Percentiles rank a stretch among this genome's conserved stretches.
These are phyloP conservation scores for Crotophaga sulcirostris DNA, from an alignment of 2,113 vertebrate genomes.

Conservation along the genomic window DNA sequence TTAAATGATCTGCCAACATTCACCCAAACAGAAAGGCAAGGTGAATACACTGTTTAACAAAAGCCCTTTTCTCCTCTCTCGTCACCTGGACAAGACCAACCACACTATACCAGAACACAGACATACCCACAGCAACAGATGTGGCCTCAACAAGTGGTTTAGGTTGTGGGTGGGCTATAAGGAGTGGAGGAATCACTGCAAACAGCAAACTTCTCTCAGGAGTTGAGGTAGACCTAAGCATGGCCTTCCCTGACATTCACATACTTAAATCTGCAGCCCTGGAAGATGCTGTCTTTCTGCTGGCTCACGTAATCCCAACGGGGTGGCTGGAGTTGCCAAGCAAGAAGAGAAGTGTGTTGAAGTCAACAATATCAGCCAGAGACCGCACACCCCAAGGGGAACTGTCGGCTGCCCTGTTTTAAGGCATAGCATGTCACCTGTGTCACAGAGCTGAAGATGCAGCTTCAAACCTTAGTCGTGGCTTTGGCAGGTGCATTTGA, in stretches of 20 bases:
- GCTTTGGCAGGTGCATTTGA: background rate
- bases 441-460: background rate
- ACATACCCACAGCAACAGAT: background rate
- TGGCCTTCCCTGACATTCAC: background rate
- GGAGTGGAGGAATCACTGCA: background rate
- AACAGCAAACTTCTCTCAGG: background rate
- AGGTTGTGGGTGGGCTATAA: background rate
- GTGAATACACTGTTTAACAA: background rate
- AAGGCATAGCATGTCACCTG: rapidly evolving
- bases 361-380: background rate
- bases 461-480: background rate
- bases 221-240: background rate
- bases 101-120: rapidly evolving
- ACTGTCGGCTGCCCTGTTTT: background rate
- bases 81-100: background rate
- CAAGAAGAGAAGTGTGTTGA: background rate
- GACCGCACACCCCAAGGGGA: background rate
- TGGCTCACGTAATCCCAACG: background rate
- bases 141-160: background rate
- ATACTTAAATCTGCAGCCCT: rapidly evolving
- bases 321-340: background rate
- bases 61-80: background rate
- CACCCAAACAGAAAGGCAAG: background rate
- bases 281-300: background rate
- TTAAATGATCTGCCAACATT: background rate